These are phyloP conservation scores for Tetramorium simillimum DNA, from an alignment of 1,140 invertebrate species.

Conservation along the genomic window DNA sequence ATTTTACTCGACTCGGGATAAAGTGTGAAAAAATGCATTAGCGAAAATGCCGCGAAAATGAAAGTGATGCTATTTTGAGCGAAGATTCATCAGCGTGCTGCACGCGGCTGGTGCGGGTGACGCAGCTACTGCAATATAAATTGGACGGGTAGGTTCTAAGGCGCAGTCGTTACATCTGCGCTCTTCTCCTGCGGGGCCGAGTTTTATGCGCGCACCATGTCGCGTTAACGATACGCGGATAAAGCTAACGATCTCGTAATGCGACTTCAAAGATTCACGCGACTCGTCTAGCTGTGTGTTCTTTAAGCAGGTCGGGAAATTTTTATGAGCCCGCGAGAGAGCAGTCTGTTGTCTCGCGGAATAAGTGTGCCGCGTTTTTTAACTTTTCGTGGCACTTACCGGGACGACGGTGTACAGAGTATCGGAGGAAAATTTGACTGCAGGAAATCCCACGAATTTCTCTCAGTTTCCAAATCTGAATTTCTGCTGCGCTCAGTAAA, in stretches of 20 bases:
- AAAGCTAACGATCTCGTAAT: constrained; percentile 37
- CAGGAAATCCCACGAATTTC: neutral
- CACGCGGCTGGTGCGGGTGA: neutral
- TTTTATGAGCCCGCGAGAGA: constrained; percentile 17
- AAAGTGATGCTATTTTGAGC: neutral
- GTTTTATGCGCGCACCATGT: constrained; percentile 43
- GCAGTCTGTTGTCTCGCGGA: neutral
- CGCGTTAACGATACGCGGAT: constrained; percentile 44
- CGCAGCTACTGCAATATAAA: constrained; percentile 21
- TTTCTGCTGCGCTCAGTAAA: neutral
- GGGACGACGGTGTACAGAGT: neutral
- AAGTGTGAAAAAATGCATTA: neutral
- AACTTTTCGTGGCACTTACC: neutral
- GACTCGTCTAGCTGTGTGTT: neutral
- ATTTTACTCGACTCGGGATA: neutral
- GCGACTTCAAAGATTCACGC: constrained; percentile 48
- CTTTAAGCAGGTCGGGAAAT: neutral
- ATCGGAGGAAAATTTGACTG: neutral
- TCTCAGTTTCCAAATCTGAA: neutral
- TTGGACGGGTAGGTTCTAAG: constrained; percentile 31
- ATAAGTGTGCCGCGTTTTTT: neutral
- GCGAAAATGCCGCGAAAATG: neutral
- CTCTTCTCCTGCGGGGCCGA: neutral
- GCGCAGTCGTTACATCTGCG: constrained; percentile 19
- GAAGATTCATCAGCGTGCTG: neutral